phyloP scores from a whole-genome alignment of 2,888 invertebrate species.

The Drosophila rubida region DNA sequence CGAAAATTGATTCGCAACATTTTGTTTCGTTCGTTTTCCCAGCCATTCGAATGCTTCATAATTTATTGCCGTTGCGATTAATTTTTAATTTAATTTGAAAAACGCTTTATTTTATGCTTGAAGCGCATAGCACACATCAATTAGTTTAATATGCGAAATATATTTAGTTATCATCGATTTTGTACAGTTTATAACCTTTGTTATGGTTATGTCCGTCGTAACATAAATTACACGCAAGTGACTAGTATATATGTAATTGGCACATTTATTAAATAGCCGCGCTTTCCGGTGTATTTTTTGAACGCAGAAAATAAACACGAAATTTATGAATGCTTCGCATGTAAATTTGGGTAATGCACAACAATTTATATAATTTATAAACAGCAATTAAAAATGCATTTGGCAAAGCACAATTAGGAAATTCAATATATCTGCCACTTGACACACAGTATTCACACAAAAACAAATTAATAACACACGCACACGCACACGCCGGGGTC shows the following conservation, averaged over 20 bases:
- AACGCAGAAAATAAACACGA: conserved; percentile 16
- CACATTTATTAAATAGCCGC: conserved; percentile 5
- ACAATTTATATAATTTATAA: conserved; percentile 16
- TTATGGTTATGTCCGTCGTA: neutral
- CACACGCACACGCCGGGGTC: neutral
- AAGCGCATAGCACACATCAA: neutral
- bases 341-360: conserved; percentile 6
- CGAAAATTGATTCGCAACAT: neutral
- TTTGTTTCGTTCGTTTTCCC: neutral
- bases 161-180: neutral
- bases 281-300: neutral
- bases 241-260: neutral
- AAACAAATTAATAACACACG: neutral
- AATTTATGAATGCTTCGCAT: conserved; percentile 1
- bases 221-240: neutral
- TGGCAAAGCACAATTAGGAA: neutral
- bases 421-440: neutral
- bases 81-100: neutral
- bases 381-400: conserved; percentile 16
- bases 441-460: conserved; percentile 1
- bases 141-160: neutral
- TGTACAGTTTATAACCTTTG: neutral
- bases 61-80: neutral
- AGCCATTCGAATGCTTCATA: neutral
- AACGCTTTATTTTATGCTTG: neutral